Conservation (phyloP, 2,888 invertebrate species). For the Amiota minor region DNA sequence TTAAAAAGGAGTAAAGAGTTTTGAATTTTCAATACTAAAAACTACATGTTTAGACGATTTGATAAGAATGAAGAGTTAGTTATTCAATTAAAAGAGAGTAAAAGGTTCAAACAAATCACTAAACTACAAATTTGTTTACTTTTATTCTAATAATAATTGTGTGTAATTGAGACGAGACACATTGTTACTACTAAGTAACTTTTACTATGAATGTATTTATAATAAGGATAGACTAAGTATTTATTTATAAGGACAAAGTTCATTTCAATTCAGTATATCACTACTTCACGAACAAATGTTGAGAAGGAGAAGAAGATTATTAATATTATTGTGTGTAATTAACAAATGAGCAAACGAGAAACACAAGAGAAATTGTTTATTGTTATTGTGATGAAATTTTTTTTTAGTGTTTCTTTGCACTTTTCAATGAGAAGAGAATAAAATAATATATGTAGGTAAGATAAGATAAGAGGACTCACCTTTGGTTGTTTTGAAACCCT, state of each 20-base stretch:
- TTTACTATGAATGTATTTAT: conserved; percentile 35
- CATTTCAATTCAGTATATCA: neutral
- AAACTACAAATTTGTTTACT: conserved; percentile 47
- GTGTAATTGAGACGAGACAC: conserved; percentile 36
- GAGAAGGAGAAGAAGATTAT: conserved; percentile 1
- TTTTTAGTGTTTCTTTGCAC: neutral
- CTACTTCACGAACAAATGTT: conserved; percentile 20
- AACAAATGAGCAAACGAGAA: conserved; percentile 1
- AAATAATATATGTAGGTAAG: neutral
- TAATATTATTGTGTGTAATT: conserved; percentile 18
- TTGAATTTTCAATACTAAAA: conserved; percentile 43
- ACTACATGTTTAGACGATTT: conserved; percentile 59
- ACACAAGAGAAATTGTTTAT: neutral
- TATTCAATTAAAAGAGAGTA: conserved; percentile 16
- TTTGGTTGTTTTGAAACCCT: conserved; percentile 91
- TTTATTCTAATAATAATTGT: too few species aligned
- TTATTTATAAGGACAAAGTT: conserved; percentile 1
- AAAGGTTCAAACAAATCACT: conserved; percentile 47
- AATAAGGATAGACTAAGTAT: conserved; percentile 25
- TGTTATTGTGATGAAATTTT: neutral
- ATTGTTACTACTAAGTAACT: conserved; percentile 55
- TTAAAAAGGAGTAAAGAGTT: conserved; percentile 34
- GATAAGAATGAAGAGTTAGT: conserved; percentile 45
- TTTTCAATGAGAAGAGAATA: neutral
- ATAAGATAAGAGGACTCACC: conserved; percentile 73